These are phyloP conservation scores for Tenthredo distinguenda DNA, from an alignment of 2,888 invertebrate species.

Conservation along the genomic window DNA sequence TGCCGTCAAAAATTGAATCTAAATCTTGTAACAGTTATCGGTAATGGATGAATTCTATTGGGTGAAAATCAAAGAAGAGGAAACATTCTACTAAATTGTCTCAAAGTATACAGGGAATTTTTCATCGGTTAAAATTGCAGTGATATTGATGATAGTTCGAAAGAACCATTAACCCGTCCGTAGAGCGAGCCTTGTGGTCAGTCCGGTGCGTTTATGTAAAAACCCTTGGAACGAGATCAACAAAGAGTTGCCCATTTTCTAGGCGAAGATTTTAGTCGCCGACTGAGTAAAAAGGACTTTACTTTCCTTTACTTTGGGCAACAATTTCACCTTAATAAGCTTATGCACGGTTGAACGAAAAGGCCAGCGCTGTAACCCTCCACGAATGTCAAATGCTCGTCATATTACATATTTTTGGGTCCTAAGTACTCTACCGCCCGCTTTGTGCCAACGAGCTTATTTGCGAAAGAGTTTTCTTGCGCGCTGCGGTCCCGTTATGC, in stretches of 20 bases:
- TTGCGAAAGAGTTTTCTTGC: constrained; percentile 73
- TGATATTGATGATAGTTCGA: constrained; percentile 29
- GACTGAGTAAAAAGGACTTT: constrained; percentile 58
- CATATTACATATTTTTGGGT: constrained; percentile 72
- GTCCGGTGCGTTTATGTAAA: constrained; percentile 49
- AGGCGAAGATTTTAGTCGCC: constrained; percentile 30
- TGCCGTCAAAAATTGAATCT: background rate
- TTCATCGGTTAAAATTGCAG: constrained; percentile 48
- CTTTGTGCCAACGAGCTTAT: constrained; percentile 67
- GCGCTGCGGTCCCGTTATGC: constrained; percentile 28
- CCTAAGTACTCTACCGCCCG: constrained; percentile 55
- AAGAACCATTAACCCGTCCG: constrained; percentile 45
- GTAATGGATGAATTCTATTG: background rate
- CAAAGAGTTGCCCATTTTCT: constrained; percentile 50
- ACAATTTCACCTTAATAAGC: constrained; percentile 77
- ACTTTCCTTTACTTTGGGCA: constrained; percentile 58
- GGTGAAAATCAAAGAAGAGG: constrained; percentile 42
- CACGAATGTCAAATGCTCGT: constrained; percentile 75
- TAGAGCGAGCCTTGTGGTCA: constrained; percentile 12
- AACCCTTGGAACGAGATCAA: constrained; percentile 51
- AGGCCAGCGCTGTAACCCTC: constrained; percentile 64
- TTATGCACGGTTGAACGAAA: constrained; percentile 74
- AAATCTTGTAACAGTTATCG: background rate
- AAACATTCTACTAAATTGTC: constrained; percentile 54
- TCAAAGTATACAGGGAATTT: constrained; percentile 62